A percentile compares a stretch with the other conserved stretches of the same genome.
Conservation (phyloP, 2,797 vertebrate genomes). For the Cyclura pinguis region DNA sequence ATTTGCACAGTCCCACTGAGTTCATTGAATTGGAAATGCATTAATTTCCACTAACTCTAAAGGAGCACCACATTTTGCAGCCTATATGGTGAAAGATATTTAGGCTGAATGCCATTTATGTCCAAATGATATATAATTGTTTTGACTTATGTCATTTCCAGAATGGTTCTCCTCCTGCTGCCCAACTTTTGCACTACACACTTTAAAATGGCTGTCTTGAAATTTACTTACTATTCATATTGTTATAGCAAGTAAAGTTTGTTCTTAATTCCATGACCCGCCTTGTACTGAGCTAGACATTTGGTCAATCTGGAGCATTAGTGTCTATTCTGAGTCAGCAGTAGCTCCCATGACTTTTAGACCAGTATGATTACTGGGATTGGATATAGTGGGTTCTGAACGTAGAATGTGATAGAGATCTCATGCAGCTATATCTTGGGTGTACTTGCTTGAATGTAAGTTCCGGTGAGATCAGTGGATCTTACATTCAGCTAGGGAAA, state of each 20-base stretch:
- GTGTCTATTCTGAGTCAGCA: background rate
- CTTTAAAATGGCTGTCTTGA: background rate
- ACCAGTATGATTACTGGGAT: background rate
- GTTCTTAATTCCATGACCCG: background rate
- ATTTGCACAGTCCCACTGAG: slow-evolving; percentile 7
- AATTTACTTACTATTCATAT: background rate
- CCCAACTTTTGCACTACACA: background rate
- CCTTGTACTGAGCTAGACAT: background rate
- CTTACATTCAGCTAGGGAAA: background rate
- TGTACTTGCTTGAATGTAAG: background rate
- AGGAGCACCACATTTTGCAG: background rate
- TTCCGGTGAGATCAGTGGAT: background rate
- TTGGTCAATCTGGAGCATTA: background rate
- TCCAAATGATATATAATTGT: background rate
- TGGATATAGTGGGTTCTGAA: background rate
- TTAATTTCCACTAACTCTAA: slow-evolving; percentile 31
- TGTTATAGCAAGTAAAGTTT: too few relatives aligned
- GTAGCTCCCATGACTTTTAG: background rate
- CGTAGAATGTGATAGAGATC: background rate
- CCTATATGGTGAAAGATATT: background rate
- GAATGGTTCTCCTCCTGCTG: background rate
- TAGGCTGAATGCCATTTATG: background rate
- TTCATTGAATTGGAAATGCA: background rate
- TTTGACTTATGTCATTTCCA: background rate
- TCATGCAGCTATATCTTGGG: background rate